Evolutionary conservation across 1,140 invertebrate genomes (phyloP).

Genomic region (Tyrophagus putrescentiae): DNA sequence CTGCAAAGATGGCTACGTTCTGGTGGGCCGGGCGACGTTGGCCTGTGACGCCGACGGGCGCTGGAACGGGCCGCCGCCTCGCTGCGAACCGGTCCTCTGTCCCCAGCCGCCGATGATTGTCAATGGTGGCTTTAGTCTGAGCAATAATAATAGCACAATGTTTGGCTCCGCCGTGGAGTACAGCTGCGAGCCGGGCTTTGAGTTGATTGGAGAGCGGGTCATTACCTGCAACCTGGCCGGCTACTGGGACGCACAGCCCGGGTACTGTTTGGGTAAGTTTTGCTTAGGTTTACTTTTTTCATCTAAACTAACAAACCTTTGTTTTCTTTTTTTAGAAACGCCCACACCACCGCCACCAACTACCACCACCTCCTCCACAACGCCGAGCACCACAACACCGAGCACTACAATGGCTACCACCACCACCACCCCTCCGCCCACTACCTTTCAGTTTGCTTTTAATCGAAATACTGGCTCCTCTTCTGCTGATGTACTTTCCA

Average conservation of each 20-base stretch:
- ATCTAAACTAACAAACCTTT: neutral
- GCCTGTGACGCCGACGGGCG: slow-evolving; percentile 79
- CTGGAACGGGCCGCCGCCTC: slow-evolving; percentile 81
- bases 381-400: slow-evolving; percentile 16
- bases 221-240: slow-evolving; percentile 57
- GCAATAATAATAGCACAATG: slow-evolving; percentile 45
- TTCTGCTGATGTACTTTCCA: neutral
- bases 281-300: neutral
- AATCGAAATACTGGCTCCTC: neutral
- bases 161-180: slow-evolving; percentile 58
- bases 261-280: slow-evolving; percentile 31
- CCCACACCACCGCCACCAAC: slow-evolving; percentile 14
- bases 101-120: slow-evolving; percentile 50
- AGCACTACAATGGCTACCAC: neutral
- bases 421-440: neutral
- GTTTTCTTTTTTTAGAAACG: neutral
- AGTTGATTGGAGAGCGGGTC: slow-evolving; percentile 45
- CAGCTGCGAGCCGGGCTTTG: slow-evolving; percentile 48
- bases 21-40: slow-evolving; percentile 59
- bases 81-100: slow-evolving; percentile 65
- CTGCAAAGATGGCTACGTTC: slow-evolving; percentile 65
- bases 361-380: slow-evolving; percentile 17
- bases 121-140: slow-evolving; percentile 50
- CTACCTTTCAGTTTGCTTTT: too few species aligned
- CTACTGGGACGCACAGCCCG: slow-evolving; percentile 56